Conservation (phyloP, 1,140 invertebrate species). For the Drosophila sproati region DNA sequence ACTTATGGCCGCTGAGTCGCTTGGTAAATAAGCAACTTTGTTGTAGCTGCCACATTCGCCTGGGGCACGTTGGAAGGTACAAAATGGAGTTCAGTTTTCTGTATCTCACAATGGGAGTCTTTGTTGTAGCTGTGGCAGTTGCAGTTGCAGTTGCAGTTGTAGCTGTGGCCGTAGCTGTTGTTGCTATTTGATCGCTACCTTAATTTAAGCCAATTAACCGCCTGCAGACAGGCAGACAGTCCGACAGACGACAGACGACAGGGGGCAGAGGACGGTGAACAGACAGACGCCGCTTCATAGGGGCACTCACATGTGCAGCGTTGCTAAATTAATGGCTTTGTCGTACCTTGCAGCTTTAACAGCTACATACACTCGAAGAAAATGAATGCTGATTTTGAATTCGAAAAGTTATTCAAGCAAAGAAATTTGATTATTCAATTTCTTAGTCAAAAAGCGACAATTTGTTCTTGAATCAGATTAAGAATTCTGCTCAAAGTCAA, state of each 20-base stretch:
- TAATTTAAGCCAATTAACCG: slow-evolving; percentile 85
- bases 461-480: too few relatives aligned
- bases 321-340: slow-evolving; percentile 38
- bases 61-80: slow-evolving; percentile 54
- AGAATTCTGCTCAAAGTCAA: too few relatives aligned
- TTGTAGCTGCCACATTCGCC: slow-evolving; percentile 51
- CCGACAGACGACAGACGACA: not conserved
- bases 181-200: slow-evolving; percentile 83
- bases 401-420: too few relatives aligned
- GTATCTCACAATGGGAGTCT: slow-evolving; percentile 56
- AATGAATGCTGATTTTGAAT: not conserved
- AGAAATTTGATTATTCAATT: too few relatives aligned
- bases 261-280: too few relatives aligned
- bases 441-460: too few relatives aligned
- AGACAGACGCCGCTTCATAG: slow-evolving; percentile 38
- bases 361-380: not conserved
- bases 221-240: slow-evolving; percentile 41
- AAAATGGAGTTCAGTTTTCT: slow-evolving; percentile 69
- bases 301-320: slow-evolving; percentile 41
- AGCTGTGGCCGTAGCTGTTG: slow-evolving; percentile 15
- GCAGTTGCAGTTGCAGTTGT: slow-evolving; percentile 60
- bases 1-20: slow-evolving; percentile 53
- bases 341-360: slow-evolving; percentile 27
- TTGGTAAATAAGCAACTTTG: slow-evolving; percentile 69
- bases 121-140: slow-evolving; percentile 54